Conservation (phyloP, 1,140 invertebrate species). For the Nixonia krombeini region DNA sequence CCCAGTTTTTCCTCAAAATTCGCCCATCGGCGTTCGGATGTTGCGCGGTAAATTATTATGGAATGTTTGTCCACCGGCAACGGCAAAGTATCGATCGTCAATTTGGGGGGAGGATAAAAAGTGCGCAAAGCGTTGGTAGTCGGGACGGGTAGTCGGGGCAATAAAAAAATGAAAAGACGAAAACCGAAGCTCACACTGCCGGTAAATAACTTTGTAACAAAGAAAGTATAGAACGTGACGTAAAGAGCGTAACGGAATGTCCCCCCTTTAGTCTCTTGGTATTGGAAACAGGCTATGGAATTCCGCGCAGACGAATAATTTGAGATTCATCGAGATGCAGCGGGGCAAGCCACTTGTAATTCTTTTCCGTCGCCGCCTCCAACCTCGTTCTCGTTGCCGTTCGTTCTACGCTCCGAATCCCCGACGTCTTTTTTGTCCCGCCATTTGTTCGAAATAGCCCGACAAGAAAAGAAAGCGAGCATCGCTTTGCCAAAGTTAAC, state of each 20-base stretch:
- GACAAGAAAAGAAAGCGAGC: slow-evolving; percentile 37
- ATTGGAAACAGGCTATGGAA: slow-evolving; percentile 32
- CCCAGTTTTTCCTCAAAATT: no score
- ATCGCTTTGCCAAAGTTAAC: slow-evolving; percentile 60
- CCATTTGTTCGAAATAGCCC: slow-evolving; percentile 59
- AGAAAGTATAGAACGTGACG: slow-evolving; percentile 22
- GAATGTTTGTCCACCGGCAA: no score
- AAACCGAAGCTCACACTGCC: slow-evolving; percentile 8
- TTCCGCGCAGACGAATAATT: slow-evolving; percentile 62
- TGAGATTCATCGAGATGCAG: slow-evolving; percentile 68
- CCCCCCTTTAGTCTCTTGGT: slow-evolving; percentile 28
- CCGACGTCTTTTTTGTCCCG: slow-evolving; percentile 53
- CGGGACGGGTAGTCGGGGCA: no score
- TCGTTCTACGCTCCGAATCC: slow-evolving; percentile 37
- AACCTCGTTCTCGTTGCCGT: slow-evolving; percentile 31
- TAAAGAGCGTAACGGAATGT: slow-evolving; percentile 33
- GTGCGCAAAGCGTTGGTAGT: no score
- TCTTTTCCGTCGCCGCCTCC: slow-evolving; percentile 61
- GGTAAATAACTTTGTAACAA: slow-evolving; percentile 26
- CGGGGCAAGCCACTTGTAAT: slow-evolving; percentile 68
- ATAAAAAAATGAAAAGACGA: slow-evolving; percentile 4
- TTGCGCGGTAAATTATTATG: no score
- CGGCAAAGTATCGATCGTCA: no score
- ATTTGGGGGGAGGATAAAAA: no score
- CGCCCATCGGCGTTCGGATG: no score